Base-by-base conservation (phyloP, 2,113 vertebrate species). In the Sylvicapra grimmia region DNA sequence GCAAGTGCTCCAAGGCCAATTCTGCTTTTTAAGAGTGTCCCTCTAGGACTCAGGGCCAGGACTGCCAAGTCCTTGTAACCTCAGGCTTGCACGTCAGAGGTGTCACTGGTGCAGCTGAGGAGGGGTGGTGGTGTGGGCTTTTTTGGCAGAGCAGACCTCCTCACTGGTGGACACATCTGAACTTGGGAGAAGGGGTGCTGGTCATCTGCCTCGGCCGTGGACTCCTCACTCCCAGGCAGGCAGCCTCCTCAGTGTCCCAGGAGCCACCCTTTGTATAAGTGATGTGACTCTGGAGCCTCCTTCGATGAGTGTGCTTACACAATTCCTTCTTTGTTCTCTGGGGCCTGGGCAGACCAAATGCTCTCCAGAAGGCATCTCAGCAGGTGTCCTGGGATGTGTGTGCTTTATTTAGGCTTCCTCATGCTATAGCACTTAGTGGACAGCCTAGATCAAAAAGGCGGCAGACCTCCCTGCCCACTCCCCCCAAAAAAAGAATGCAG, bases 361-460 rank as follows among this genome's bases (percentile, higher is more conserved):
- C 19, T 53, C 75, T 97, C 95, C 97, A 95, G 97, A 96, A 97
- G 94, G 94, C 54, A 21, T 58, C 97, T 94, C 96, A 84, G 89
- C 89, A 89, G 95, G 94, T 91, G 47, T 63, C 90, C 93, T 80
- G 72, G 13, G 68, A 86, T 51, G 15, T 33, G 4, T 72, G 44
- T 27, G 31, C 65, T 90, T 97, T 95, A 96, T 95, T 94, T 93
- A 94, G 94, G 49, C 56, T 83, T 97, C 79, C 15, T 90, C 65
- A 58, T 65, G 56, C 90, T 94, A 44, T n/a, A 86, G 93, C 53
- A n/a, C 61, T 61, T 19, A 19, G 75, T 91, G 94, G 92, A 88
- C 65, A 88, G 83, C 75, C 83, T 29, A 75, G 83, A 82, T 87
- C 82, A 84, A 89, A 96, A 96, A 77, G 36, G 4, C 19, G 15